phyloP scores from a whole-genome alignment of 2,113 vertebrate genomes.

The Sterrhoptilus dennistouni region DNA sequence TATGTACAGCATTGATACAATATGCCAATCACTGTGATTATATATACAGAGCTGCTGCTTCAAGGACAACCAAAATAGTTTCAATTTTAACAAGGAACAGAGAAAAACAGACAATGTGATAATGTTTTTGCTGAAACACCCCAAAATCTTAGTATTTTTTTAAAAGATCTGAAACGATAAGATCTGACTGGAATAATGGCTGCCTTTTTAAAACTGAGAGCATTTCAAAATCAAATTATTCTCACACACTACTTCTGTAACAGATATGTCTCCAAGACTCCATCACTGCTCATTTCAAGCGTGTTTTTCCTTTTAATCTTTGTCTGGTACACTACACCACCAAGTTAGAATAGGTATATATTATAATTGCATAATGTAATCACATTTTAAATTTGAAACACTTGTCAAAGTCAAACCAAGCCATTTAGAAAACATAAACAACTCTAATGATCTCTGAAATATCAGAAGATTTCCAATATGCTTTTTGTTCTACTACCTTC shows the following conservation, averaged over 20 bases:
- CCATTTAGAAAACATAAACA: neutral
- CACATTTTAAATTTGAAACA: neutral
- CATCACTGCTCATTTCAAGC: neutral
- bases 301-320: neutral
- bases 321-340: neutral
- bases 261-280: neutral
- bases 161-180: neutral
- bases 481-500: conserved; percentile 1
- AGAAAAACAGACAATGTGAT: neutral
- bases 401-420: neutral
- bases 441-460: neutral
- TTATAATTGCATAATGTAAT: neutral
- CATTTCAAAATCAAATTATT: neutral
- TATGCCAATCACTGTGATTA: neutral
- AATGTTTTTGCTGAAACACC: neutral
- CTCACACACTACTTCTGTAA: neutral
- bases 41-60: neutral
- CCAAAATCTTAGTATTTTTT: neutral
- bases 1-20: neutral
- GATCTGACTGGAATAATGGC: neutral
- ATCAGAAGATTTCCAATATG: neutral
- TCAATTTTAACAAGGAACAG: neutral
- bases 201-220: neutral
- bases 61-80: neutral
- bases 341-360: neutral